phyloP scores from a whole-genome alignment of 2,888 invertebrate genomes.

The Agonopterix alstromeriana region DNA sequence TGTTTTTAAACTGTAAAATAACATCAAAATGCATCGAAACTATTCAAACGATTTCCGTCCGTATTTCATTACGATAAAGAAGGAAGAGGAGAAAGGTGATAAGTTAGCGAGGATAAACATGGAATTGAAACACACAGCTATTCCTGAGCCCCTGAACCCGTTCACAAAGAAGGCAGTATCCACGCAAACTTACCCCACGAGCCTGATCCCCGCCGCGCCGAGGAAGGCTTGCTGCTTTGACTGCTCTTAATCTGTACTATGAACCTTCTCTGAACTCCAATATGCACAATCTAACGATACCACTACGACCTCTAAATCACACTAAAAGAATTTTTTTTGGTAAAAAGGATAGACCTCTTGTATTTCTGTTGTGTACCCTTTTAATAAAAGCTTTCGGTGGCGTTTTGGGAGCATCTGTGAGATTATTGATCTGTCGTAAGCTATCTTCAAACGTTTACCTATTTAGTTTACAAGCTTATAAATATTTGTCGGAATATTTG shows the following conservation, averaged over 20 bases:
- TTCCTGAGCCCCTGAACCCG: conserved; percentile 41
- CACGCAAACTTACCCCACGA: conserved; percentile 61
- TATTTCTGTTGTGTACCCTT: background rate
- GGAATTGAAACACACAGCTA: conserved; percentile 50
- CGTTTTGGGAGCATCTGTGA: background rate
- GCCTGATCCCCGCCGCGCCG: conserved; percentile 53
- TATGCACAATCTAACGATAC: no score
- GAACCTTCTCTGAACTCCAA: no score
- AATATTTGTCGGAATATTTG: background rate
- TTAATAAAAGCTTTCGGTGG: background rate
- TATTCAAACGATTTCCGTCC: conserved; percentile 58
- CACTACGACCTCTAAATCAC: no score
- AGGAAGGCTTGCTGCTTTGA: conserved; percentile 52
- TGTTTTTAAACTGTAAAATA: conserved; percentile 16
- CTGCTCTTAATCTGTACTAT: conserved; percentile 27
- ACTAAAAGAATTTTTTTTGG: no score
- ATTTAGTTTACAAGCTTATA: background rate
- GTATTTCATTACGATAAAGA: conserved; percentile 50
- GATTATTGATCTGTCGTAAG: background rate
- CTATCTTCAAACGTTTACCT: background rate
- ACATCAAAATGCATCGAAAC: conserved; percentile 14
- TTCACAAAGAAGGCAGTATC: conserved; percentile 46
- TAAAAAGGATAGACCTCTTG: background rate
- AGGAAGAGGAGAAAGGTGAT: conserved; percentile 67
- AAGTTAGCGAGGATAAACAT: conserved; percentile 54